A percentile compares a stretch with the other conserved stretches of the same genome.
Evolutionary conservation across 2,888 invertebrate species (phyloP).

Genomic region (Agrochola circellaris): DNA sequence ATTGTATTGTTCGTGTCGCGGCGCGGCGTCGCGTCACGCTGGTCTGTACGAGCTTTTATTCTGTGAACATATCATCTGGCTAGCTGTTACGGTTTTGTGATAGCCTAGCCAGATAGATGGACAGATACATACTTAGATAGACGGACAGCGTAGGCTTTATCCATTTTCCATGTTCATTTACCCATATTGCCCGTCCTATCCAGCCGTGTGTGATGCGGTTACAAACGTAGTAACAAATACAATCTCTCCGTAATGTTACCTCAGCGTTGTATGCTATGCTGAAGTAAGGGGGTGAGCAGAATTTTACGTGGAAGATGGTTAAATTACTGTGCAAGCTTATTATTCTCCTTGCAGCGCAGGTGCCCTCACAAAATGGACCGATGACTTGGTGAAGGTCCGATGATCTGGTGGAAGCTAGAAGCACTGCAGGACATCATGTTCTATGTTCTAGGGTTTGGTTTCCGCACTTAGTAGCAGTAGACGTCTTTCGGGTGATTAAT

Average conservation of each 20-base stretch:
- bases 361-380: too few relatives aligned
- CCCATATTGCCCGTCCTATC: background rate
- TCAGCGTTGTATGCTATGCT: conserved; percentile 8
- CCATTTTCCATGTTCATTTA: background rate
- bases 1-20: too few relatives aligned
- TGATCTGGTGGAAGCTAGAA: too few relatives aligned
- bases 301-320: too few relatives aligned
- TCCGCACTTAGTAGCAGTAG: too few relatives aligned
- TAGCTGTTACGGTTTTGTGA: background rate
- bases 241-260: conserved; percentile 29
- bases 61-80: background rate
- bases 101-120: background rate
- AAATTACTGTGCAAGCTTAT: too few relatives aligned
- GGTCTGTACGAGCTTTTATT: too few relatives aligned
- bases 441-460: too few relatives aligned
- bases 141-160: background rate
- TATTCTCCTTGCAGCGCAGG: too few relatives aligned
- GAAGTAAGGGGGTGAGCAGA: conserved; percentile 1
- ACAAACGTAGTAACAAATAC: conserved; percentile 34
- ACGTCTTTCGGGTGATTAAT: too few relatives aligned
- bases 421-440: too few relatives aligned
- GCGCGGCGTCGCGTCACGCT: too few relatives aligned
- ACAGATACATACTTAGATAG: background rate
- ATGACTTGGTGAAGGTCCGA: background rate
- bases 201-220: background rate